Conservation (phyloP, 2,888 invertebrate species). For the Steinernema scapterisci region DNA sequence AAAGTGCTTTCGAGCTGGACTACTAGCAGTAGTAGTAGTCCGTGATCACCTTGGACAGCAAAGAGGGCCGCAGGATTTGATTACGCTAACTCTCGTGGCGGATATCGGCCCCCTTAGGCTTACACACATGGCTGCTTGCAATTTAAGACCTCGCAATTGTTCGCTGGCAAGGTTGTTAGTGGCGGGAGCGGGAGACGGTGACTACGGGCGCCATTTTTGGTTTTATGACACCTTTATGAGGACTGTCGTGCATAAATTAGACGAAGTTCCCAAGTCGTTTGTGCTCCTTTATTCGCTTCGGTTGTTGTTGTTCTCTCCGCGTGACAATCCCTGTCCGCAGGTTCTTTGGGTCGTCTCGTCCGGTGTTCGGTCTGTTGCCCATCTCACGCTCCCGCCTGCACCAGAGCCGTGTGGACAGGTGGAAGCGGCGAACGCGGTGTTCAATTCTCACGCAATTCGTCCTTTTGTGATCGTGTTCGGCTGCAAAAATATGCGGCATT, state of each 20-base stretch:
- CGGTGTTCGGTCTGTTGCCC: not conserved
- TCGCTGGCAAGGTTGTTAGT: no score
- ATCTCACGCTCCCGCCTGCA: not conserved
- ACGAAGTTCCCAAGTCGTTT: not conserved
- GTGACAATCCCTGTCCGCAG: not conserved
- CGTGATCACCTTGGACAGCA: not conserved
- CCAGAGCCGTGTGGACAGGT: no score
- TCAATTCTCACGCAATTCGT: not conserved
- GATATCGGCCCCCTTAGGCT: no score
- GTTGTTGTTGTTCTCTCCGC: not conserved
- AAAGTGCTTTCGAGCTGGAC: not conserved
- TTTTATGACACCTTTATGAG: constrained; percentile 14
- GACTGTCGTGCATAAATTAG: constrained; percentile 26
- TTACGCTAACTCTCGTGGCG: not conserved
- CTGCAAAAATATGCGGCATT: constrained; percentile 30
- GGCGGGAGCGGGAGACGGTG: no score
- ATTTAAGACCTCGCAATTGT: no score
- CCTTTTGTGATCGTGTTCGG: constrained; percentile 9
- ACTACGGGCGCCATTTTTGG: constrained; percentile 4
- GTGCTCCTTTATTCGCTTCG: constrained; percentile 1
- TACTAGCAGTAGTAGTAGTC: not conserved
- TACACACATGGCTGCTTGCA: no score
- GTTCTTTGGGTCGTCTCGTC: not conserved
- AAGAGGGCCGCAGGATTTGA: not conserved
- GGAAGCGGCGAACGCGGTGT: not conserved